Percentiles rank a stretch among this genome's conserved stretches.
These are phyloP conservation scores for Hepsetus odoe DNA, from an alignment of 2,113 vertebrate species.

Conservation along the genomic window DNA sequence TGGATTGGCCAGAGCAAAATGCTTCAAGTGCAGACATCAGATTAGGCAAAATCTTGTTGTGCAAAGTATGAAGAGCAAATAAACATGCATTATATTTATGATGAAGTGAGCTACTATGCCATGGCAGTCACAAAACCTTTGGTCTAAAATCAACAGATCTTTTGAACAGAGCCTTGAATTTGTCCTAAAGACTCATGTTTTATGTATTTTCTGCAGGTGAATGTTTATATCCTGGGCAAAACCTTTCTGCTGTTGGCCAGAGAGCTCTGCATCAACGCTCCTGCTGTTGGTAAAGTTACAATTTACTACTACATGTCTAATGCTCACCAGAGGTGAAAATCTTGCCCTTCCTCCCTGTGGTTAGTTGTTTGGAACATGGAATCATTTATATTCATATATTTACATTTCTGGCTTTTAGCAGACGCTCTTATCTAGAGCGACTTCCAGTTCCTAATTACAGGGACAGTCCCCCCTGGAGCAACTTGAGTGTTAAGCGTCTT, in stretches of 20 bases:
- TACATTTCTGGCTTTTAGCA: no score
- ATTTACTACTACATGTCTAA: conserved; percentile 17
- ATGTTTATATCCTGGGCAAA: conserved; percentile 96
- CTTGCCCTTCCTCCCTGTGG: background rate
- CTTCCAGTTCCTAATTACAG: no score
- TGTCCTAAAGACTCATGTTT: background rate
- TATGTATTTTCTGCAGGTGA: conserved; percentile 79
- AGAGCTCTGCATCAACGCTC: conserved; percentile 96
- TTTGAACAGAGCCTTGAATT: background rate
- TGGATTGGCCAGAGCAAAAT: background rate
- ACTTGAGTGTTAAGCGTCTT: no score
- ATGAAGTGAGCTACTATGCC: background rate
- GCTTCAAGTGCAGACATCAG: background rate
- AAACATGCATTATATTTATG: no score
- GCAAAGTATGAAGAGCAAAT: no score
- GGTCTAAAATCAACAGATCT: background rate
- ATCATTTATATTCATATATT: no score
- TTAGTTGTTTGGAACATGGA: background rate
- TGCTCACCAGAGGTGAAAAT: background rate
- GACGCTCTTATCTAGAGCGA: no score
- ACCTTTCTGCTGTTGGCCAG: conserved; percentile 93
- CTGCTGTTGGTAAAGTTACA: conserved; percentile 86
- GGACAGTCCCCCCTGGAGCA: no score
- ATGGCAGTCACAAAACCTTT: background rate
- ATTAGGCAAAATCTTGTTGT: no score